Conservation (phyloP, 2,113 vertebrate genomes). For the Plecturocebus donacophilus region DNA sequence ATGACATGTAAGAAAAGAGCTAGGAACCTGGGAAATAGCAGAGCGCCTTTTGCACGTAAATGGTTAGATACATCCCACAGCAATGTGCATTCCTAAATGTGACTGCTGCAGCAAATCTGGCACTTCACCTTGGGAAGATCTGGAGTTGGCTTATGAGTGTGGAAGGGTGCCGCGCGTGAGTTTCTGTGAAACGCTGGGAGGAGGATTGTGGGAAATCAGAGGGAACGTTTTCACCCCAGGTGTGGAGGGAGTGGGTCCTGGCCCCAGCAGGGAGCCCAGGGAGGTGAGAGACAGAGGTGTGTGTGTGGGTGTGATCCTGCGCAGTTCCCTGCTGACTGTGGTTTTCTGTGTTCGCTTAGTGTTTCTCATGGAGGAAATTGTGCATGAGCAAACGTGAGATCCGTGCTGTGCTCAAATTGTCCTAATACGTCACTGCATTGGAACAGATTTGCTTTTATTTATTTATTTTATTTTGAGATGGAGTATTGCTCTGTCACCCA, state of each 20-base stretch:
- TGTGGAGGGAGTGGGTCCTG: not conserved
- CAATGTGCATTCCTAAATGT: accelerated
- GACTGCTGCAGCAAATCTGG: accelerated
- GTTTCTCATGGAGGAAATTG: not conserved
- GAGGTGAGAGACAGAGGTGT: accelerated
- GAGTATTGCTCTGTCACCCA: too few relatives aligned
- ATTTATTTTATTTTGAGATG: too few relatives aligned
- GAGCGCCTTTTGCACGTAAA: accelerated
- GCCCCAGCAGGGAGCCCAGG: accelerated
- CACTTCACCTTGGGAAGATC: not conserved
- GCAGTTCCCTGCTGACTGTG: accelerated
- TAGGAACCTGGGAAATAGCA: accelerated
- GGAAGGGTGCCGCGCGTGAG: not conserved
- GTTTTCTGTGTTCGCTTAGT: accelerated
- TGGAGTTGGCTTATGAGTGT: accelerated
- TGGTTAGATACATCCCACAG: not conserved
- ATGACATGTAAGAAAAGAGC: accelerated
- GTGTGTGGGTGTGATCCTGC: not conserved
- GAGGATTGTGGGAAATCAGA: too few relatives aligned
- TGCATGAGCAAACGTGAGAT: not conserved
- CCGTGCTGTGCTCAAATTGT: accelerated
- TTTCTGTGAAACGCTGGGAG: not conserved
- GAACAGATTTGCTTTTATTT: accelerated
- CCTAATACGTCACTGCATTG: accelerated
- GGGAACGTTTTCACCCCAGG: accelerated